Percentiles rank a stretch among this genome's conserved stretches.
phyloP scores from a whole-genome alignment of 2,113 vertebrate genomes.

The Microcebus lehilahytsara region DNA sequence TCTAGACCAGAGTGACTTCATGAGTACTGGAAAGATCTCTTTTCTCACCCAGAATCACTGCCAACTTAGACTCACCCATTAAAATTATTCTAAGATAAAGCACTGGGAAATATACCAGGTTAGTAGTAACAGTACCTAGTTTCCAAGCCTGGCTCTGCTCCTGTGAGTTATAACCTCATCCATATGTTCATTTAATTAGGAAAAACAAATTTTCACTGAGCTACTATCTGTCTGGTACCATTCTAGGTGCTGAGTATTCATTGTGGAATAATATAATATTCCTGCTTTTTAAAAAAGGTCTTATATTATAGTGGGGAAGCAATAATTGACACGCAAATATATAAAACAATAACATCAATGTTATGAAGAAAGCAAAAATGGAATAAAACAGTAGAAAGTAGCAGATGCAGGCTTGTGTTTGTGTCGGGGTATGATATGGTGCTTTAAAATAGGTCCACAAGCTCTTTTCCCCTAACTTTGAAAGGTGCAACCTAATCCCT shows the following conservation, averaged over 20 bases:
- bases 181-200: neutral
- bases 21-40: neutral
- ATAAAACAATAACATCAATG: neutral
- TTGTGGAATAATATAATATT: neutral
- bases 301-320: neutral
- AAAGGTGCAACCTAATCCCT: neutral
- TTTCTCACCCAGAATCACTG: neutral
- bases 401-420: neutral
- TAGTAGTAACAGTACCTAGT: neutral
- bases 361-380: conserved; percentile 18
- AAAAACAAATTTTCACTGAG: neutral
- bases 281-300: neutral
- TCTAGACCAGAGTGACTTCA: neutral
- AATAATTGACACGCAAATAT: neutral
- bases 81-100: conserved; percentile 39
- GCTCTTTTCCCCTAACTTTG: neutral
- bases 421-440: neutral
- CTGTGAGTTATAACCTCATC: neutral
- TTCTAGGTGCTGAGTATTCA: neutral
- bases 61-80: neutral
- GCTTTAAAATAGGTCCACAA: neutral
- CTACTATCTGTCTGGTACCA: neutral
- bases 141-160: neutral
- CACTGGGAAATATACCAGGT: neutral
- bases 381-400: neutral